Base-by-base conservation (phyloP, 2,888 invertebrate genomes). In the Petrophora chlorosata region DNA sequence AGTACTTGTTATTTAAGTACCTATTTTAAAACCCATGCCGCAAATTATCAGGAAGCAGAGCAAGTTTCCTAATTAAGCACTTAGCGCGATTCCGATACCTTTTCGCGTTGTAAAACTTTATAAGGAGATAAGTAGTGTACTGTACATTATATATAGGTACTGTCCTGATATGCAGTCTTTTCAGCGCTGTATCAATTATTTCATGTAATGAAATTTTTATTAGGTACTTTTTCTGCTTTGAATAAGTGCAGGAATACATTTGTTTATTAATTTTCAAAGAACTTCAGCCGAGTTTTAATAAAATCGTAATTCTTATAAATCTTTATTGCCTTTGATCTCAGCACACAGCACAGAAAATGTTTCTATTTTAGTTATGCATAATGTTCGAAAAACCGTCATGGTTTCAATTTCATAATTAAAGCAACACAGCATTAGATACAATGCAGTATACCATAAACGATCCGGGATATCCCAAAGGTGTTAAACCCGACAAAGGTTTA, bases 401-500 rank as follows among this genome's bases (percentile, higher is more conserved):
- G 10, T 10, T 10, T 5, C 0, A 35, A 25, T 28, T 35, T n/a
- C 8, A 34, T 40, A 40, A 47, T 29, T 35, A 29, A 35, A 28
- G 36, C 35, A 32, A 7, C 30, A 38, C 41, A 50, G 50, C 44
- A 59, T 57, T 41, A 54, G 56, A 43, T 39, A 33, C 25, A 50
- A 53, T 39, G 26, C 53, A 59, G 43, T 29, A 38, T 59, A 53
- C 44, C 59, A 55, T 56, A 53, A 59, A 57, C 34, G 55, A 61
- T 61, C 56, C 66, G 19, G 23, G 19, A 16, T 42, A 15, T 32
- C 45, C 63, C 61, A 59, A 45, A 61, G 49, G 53, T 53, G 63
- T 61, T 60, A 69, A 73, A 67, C 61, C 68, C 59, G 51, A 35
- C 52, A 55, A 39, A 46, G 38, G 42, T 41, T 35, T 19, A 25